Evolutionary conservation across 2,888 invertebrate species (phyloP).

Genomic region (Acrobasis suavella): DNA sequence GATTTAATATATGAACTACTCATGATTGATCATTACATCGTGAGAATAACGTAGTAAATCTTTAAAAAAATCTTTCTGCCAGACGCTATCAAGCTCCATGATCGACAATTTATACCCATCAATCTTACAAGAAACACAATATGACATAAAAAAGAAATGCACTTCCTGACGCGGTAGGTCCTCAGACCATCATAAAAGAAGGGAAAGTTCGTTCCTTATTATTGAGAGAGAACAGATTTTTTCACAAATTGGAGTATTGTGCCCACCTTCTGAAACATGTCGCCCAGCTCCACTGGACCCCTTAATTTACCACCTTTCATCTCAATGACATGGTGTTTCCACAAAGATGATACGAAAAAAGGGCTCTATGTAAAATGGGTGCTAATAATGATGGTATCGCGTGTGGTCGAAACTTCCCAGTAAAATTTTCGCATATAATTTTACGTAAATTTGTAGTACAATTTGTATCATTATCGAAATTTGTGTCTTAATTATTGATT

Average conservation of each 20-base stretch:
- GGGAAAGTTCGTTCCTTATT: slow-evolving; percentile 51
- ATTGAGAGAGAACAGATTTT: slow-evolving; percentile 45
- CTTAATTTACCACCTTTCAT: slow-evolving; percentile 33
- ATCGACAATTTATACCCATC: slow-evolving; percentile 28
- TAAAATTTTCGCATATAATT: slow-evolving; percentile 50
- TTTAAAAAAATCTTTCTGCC: not conserved
- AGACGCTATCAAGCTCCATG: slow-evolving; percentile 2
- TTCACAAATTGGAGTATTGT: slow-evolving; percentile 60
- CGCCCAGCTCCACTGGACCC: slow-evolving; percentile 44
- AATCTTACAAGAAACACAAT: slow-evolving; percentile 27
- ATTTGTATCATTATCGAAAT: slow-evolving; percentile 40
- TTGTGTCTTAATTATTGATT: slow-evolving; percentile 47
- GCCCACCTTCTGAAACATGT: slow-evolving; percentile 53
- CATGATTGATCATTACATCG: not conserved
- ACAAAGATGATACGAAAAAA: slow-evolving; percentile 40
- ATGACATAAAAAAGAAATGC: slow-evolving; percentile 24
- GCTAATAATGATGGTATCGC: slow-evolving; percentile 55
- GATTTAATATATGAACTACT: not conserved
- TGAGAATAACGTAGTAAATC: not conserved
- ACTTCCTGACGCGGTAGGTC: slow-evolving; percentile 41
- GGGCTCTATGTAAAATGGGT: slow-evolving; percentile 47
- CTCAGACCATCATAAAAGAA: slow-evolving; percentile 46
- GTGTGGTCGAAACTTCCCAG: slow-evolving; percentile 60
- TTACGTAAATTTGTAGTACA: slow-evolving; percentile 49
- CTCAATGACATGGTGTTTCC: slow-evolving; percentile 28